Base-by-base conservation (phyloP, 2,113 vertebrate genomes). In the Lethenteron reissneri region DNA sequence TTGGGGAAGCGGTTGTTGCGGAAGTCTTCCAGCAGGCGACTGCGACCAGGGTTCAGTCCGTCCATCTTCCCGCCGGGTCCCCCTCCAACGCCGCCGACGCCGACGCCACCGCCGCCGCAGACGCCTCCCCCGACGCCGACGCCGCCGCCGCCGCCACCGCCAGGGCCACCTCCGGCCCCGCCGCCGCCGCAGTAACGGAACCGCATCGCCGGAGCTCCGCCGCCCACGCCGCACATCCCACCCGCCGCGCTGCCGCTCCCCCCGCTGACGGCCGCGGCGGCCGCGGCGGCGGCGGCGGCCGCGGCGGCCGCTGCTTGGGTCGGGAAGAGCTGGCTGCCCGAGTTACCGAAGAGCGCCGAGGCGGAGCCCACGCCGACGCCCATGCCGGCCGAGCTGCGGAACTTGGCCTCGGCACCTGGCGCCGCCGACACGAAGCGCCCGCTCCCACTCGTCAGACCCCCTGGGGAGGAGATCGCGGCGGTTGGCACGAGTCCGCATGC, bases 1-100 rank as follows among this genome's bases (percentile, higher is more conserved):
- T 95, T 96, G 56, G 91, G 91, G 78, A 96, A 96, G 68, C 91
- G 90, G 78, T 96, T 96, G 78, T 96, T 96, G 76, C 91, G 83
- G 80, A 96, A 96, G 80, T 96, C 91, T 79, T 96, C 91, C 75
- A 96, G 78, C 56, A 96, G 75, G 2, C 91, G 84, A 75, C 91
- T 96, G 73, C 91, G 89, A 71, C 91, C 91, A 0, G 89, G 92
- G 14, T 89, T 89, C 89, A 95, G 92, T 70, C 92, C 88, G 72
- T 96, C 91, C n/a, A 89, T 90, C 77, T 89, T 84, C 70, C 87
- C 91, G 21, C 64, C 64, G 41, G 41, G 41, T 41, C 41, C 41
- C 41, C 41, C 41, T 41, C 41, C 41, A 41, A 41, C 41, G 41
- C 41, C 41, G 4, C 41, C 25, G 25, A 4, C 41, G 41, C 41